Evolutionary conservation across 2,797 vertebrate genomes (phyloP).

Genomic region (Hybognathus amarus): DNA sequence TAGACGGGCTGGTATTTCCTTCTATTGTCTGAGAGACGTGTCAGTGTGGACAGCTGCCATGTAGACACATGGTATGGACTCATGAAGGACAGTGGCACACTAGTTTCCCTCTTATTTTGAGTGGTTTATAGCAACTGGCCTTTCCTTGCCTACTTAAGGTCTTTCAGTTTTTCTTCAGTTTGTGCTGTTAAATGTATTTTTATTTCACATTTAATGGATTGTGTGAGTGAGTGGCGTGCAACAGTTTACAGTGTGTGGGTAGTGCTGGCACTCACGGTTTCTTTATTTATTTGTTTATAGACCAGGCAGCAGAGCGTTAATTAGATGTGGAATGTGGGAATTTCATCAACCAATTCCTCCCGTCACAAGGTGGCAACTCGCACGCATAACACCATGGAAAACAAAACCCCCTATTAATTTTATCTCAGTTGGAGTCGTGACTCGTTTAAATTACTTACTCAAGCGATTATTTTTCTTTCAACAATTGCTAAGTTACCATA

Average conservation of each 20-base stretch:
- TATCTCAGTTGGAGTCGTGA: neutral
- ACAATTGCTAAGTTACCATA: neutral
- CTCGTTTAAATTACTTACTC: neutral
- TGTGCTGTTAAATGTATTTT: constrained; percentile 25
- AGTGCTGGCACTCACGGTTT: constrained; percentile 3
- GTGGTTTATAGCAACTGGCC: constrained; percentile 9
- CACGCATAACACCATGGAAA: neutral
- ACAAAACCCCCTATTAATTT: too few species aligned
- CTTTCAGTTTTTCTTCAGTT: constrained; percentile 17
- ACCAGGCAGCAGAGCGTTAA: constrained; percentile 34
- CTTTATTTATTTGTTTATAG: constrained; percentile 35
- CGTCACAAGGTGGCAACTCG: constrained; percentile 4
- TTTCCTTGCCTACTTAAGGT: neutral
- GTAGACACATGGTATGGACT: constrained; percentile 20
- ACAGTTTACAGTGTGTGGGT: constrained; percentile 23
- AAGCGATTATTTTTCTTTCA: neutral
- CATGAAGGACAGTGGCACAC: constrained; percentile 20
- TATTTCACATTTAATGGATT: constrained; percentile 33
- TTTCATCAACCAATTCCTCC: constrained; percentile 26
- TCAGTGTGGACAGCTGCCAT: constrained; percentile 22
- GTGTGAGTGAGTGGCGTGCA: constrained; percentile 15
- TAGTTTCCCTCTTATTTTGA: constrained; percentile 33
- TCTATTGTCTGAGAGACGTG: constrained; percentile 41
- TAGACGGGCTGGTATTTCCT: constrained; percentile 52
- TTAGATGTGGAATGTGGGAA: constrained; percentile 54